phyloP scores from a whole-genome alignment of 2,113 vertebrate species.

The Aspiorhynchus laticeps region DNA sequence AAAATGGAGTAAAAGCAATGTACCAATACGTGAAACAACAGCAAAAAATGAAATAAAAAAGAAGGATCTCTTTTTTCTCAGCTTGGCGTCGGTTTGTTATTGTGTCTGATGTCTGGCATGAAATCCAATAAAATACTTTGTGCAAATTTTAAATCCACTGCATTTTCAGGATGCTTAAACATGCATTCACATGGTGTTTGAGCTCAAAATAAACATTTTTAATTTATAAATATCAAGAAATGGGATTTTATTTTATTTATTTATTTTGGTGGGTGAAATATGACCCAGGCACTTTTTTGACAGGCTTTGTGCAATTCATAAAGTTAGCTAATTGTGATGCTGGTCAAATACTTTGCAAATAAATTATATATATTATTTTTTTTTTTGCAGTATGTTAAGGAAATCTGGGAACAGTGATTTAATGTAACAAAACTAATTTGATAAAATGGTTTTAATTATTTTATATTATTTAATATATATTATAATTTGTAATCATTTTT shows the following conservation, averaged over 20 bases:
- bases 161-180: background rate
- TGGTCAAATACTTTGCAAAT: too few relatives aligned
- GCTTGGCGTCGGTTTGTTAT: conserved; percentile 71
- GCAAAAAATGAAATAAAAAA: conserved; percentile 73
- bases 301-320: background rate
- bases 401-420: background rate
- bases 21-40: conserved; percentile 64
- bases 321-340: too few relatives aligned
- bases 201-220: background rate
- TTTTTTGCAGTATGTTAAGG: too few relatives aligned
- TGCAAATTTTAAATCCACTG: too few relatives aligned
- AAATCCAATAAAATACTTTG: conserved; percentile 42
- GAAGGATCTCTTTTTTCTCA: conserved; percentile 78
- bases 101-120: conserved; percentile 68
- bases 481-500: too few relatives aligned
- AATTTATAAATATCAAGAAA: background rate
- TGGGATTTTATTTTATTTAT: too few relatives aligned
- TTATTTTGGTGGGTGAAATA: too few relatives aligned
- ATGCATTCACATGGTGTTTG: background rate
- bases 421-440: background rate
- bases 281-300: background rate
- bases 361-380: too few relatives aligned
- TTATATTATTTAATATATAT: too few relatives aligned
- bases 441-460: too few relatives aligned
- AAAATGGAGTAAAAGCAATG: conserved; percentile 62